phyloP scores from a whole-genome alignment of 1,140 invertebrate genomes.

The Lordiphosa collinella region DNA sequence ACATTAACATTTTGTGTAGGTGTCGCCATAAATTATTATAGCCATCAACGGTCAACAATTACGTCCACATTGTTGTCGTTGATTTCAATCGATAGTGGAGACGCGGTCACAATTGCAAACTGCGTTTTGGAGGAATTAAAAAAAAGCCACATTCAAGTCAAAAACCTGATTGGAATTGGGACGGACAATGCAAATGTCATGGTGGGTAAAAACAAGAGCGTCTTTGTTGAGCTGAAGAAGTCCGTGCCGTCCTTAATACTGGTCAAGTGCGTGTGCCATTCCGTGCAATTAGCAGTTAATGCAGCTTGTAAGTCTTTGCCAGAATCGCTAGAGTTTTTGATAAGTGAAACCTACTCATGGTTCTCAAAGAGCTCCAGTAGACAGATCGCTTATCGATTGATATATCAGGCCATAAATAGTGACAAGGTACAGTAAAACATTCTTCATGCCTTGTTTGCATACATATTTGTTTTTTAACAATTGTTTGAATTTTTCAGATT shows the following conservation, averaged over 20 bases:
- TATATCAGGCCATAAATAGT: constrained; percentile 3
- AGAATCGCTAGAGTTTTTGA: not conserved
- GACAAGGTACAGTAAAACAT: not conserved
- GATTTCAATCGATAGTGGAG: not conserved
- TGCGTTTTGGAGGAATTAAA: no score
- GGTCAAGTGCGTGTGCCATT: constrained; percentile 1
- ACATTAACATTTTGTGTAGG: not conserved
- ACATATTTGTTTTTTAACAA: not conserved
- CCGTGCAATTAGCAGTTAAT: not conserved
- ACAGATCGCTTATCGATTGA: not conserved
- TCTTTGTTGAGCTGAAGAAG: not conserved
- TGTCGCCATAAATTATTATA: not conserved
- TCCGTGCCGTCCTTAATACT: constrained; percentile 1
- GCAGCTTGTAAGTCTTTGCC: not conserved
- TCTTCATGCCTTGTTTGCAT: not conserved
- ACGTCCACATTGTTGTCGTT: not conserved
- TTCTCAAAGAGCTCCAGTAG: constrained; percentile 1
- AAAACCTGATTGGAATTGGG: not conserved
- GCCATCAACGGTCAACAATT: not conserved
- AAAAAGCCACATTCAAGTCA: not conserved
- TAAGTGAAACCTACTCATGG: constrained; percentile 1
- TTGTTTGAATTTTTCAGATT: not conserved
- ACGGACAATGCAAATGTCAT: not conserved
- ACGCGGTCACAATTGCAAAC: not conserved
- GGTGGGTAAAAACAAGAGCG: not conserved